Conservation (phyloP, 2,888 invertebrate species). For the Drosophila kambysellisi region DNA sequence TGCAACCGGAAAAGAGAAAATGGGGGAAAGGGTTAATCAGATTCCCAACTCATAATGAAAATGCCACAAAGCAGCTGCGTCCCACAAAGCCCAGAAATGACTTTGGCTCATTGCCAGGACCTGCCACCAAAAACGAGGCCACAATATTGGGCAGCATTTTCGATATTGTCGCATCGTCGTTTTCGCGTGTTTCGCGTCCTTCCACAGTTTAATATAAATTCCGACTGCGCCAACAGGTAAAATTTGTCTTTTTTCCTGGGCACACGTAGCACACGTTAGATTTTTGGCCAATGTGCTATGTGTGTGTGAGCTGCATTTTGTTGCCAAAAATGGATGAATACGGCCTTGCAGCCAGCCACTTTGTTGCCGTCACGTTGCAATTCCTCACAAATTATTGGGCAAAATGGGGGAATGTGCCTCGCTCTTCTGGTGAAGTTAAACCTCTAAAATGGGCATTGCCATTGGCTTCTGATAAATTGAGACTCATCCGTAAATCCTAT, state of each 20-base stretch:
- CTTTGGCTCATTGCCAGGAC: conserved; percentile 53
- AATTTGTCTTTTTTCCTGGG: conserved; percentile 53
- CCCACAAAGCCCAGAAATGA: conserved; percentile 1
- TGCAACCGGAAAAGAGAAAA: conserved; percentile 78
- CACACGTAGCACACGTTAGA: conserved; percentile 58
- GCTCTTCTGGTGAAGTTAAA: conserved; percentile 7
- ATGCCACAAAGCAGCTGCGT: conserved; percentile 6
- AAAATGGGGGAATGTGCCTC: conserved; percentile 3
- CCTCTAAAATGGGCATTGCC: neutral
- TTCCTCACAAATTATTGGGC: conserved; percentile 43
- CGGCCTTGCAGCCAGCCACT: conserved; percentile 44
- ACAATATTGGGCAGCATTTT: conserved; percentile 15
- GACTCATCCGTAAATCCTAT: neutral
- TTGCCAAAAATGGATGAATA: conserved; percentile 55
- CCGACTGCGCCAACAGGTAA: conserved; percentile 63
- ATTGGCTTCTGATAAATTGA: neutral
- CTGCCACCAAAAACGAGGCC: neutral
- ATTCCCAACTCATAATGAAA: conserved; percentile 18
- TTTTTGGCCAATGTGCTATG: conserved; percentile 27
- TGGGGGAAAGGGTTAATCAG: neutral
- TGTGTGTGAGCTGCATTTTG: conserved; percentile 55
- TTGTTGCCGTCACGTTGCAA: conserved; percentile 46
- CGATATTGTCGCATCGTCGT: conserved; percentile 7
- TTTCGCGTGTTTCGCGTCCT: conserved; percentile 11
- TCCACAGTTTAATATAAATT: conserved; percentile 68